Evolutionary conservation across 2,113 vertebrate species (phyloP).

Genomic region (Tragelaphus strepsiceros): DNA sequence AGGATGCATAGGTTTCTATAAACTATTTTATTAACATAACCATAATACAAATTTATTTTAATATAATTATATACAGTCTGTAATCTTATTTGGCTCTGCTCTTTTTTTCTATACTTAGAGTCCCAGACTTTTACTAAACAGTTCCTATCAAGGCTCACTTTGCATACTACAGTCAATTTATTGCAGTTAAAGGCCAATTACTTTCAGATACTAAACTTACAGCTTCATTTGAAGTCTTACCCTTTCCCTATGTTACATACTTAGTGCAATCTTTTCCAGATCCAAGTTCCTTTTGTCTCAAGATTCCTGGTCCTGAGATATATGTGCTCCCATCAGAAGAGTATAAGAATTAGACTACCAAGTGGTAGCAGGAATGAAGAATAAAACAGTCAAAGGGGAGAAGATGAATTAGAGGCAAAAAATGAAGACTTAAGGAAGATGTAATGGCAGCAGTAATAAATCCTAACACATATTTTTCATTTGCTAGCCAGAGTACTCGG

Average conservation of each 20-base stretch:
- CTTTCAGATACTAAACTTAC: not conserved
- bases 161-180: not conserved
- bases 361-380: not conserved
- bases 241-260: not conserved
- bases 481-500: not conserved
- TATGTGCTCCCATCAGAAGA: not conserved
- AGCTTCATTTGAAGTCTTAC: not conserved
- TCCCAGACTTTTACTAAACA: not conserved
- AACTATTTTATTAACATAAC: not conserved
- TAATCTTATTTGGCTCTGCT: not conserved
- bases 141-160: not conserved
- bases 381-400: not conserved
- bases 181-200: not conserved
- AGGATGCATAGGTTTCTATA: not conserved
- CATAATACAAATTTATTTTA: not conserved
- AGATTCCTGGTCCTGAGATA: not conserved
- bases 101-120: not conserved
- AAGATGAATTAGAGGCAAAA: not conserved
- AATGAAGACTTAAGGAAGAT: not conserved
- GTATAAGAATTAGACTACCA: not conserved
- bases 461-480: not conserved
- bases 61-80: not conserved
- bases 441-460: not conserved
- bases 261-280: not conserved
- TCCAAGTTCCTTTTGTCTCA: not conserved